Evolutionary conservation across 2,888 invertebrate species (phyloP), one percentile per base, ranked within the genome.

Genomic region (Synergus gifuensis): DNA sequence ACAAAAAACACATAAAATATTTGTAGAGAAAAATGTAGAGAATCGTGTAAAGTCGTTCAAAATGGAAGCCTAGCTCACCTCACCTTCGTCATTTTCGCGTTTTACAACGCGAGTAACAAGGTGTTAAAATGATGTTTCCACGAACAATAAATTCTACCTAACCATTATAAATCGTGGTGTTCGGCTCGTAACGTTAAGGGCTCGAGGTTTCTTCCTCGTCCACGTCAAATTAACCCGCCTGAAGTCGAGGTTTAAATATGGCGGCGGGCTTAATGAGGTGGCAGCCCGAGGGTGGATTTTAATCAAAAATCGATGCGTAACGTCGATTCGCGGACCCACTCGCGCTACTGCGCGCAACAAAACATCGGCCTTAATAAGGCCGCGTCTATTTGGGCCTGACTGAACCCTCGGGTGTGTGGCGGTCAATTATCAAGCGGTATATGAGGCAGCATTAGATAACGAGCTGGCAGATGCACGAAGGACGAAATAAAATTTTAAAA

Each of bases 401-500:
- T 81, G 82, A 83, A 85, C 85, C 83, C 84, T 83, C 84, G 83
- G 84, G 85, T 83, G 82, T 81, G 79, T 79, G 78, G 77, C 86
- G 89, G 86, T 90, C 91, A 91, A 92, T 92, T 91, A 91, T 90
- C 89, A 86, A 83, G 77, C 85, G 83, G 86, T 87, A 88, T 87
- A 90, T 88, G 89, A 89, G 87, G 87, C 87, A 87, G 88, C 90
- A 91, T 92, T 92, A 92, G 92, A 91, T 91, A 92, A 91, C 91
- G 89, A 91, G 90, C 85, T 82, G 87, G 89, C 90, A 91, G 91
- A 91, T 91, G 91, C 87, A 85, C 85, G 82, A 81, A 83, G 81
- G 78, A 63, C 36, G 78, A 76, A 83, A 40, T 78, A 77, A 76
- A 73, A 73, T 76, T 81, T 78, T 18, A 76, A 76, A 76, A 69